phyloP scores from a whole-genome alignment of 2,888 invertebrate genomes.

The Geophilus truncorum region DNA sequence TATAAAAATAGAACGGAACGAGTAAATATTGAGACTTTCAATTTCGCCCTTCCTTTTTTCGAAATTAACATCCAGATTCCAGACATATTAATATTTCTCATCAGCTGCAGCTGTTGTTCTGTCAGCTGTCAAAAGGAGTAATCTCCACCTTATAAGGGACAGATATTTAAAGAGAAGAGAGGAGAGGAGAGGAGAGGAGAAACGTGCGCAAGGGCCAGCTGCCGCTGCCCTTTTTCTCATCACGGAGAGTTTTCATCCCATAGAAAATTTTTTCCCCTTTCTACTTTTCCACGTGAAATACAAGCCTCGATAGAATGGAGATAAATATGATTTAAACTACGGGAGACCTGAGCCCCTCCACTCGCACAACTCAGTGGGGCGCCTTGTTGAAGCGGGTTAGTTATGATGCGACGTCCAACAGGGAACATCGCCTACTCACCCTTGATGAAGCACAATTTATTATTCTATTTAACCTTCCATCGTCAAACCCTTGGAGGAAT shows the following conservation, averaged over 20 bases:
- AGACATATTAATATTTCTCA: constrained; percentile 16
- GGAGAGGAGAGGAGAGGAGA: no score
- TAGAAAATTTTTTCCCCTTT: neutral
- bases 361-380: constrained; percentile 6
- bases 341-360: constrained; percentile 16
- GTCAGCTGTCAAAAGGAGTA: constrained; percentile 21
- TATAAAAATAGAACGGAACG: neutral
- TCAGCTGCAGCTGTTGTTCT: constrained; percentile 22
- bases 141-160: constrained; percentile 19
- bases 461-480: constrained; percentile 25
- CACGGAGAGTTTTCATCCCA: constrained; percentile 19
- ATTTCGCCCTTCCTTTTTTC: no score
- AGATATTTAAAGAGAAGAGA: neutral
- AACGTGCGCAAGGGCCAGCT: neutral
- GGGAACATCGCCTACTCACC: constrained; percentile 27
- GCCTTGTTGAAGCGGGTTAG: constrained; percentile 25
- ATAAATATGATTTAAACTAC: constrained; percentile 25
- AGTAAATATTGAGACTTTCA: neutral
- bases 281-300: constrained; percentile 15
- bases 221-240: constrained; percentile 27
- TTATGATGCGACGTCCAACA: constrained; percentile 18
- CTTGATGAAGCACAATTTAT: constrained; percentile 22
- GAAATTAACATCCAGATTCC: neutral
- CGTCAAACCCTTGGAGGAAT: neutral
- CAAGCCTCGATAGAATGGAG: constrained; percentile 18